Evolutionary conservation across 2,888 invertebrate genomes (phyloP).

Genomic region (Xestoiulus laeticollis): DNA sequence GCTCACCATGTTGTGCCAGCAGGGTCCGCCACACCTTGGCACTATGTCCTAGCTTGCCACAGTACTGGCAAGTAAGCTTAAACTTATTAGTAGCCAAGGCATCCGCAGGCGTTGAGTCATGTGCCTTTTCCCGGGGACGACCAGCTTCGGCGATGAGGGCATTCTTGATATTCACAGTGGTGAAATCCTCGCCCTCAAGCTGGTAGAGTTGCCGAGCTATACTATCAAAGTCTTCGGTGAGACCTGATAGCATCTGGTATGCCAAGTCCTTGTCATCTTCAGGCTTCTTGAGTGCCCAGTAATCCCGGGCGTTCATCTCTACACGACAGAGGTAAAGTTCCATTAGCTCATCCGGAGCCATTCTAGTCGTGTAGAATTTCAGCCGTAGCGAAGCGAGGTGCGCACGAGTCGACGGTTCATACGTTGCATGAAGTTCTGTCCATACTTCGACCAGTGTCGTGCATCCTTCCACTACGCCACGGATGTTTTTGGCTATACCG

Average conservation of each 20-base stretch:
- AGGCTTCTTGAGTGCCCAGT: neutral
- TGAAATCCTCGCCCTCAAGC: neutral
- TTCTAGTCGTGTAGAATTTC: neutral
- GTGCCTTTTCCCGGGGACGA: neutral
- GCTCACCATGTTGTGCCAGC: neutral
- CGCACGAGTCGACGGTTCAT: neutral
- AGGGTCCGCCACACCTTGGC: neutral
- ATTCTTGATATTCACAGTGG: neutral
- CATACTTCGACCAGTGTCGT: neutral
- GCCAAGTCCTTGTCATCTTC: neutral
- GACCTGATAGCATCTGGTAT: neutral
- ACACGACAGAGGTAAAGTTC: neutral
- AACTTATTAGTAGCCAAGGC: neutral
- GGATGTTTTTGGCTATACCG: too few species aligned
- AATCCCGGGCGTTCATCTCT: neutral
- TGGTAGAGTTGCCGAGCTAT: neutral
- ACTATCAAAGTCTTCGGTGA: neutral
- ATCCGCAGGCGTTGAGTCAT: neutral
- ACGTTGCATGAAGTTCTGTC: neutral
- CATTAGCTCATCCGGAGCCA: neutral
- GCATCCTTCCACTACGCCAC: too few species aligned
- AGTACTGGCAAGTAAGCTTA: neutral
- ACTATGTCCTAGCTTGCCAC: neutral
- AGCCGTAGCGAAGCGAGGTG: neutral
- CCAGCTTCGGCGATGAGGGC: neutral